Evolutionary conservation across 2,797 vertebrate genomes (phyloP), one percentile per base, ranked within the genome.

Genomic region (Oophaga sylvatica): DNA sequence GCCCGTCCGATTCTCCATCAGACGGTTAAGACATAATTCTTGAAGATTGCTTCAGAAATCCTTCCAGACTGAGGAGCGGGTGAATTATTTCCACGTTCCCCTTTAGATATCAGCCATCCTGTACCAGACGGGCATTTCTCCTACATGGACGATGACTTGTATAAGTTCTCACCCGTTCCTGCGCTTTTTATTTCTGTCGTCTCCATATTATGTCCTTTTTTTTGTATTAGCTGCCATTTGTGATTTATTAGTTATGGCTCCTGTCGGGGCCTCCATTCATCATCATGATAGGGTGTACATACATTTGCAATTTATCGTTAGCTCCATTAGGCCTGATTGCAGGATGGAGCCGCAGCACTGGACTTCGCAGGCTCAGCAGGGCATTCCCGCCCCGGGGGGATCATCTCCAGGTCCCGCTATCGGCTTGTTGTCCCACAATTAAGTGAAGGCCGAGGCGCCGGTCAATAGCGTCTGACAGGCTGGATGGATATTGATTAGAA

Each of bases 391-490:
- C 63, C 81, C 65, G 57, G 29, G 65, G 65, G 81, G 56, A 48
- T 26, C 26, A 57, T 82, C 56, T 57, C 12, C n/a, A 67, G 60
- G 63, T 68, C 81, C 81, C 65, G 17, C 0, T 68, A 82, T 82
- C 22, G 81, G 81, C 81, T 70, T 68, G 53, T 53, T 82, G 81
- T 82, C 63, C 81, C 65, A 70, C 65, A 70, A 82, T 70, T 82
- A 82, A 48, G 15, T 31, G 67, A 82, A 82, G 29, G 45, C 63
- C 16, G 41, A 53, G 63, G 67, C 45, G 3, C 15, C 60, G 16
- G 63, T 82, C 81, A 70, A 82, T 82, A 82, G 81, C 26, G 65
- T 70, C 81, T 82, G 81, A 45, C 65, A 82, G 45, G 22, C 17
- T 53, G n/a, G 81, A 82, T 56, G 81, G 53, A 17, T 82, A 82